Percentiles rank a stretch among this genome's conserved stretches.
Conservation (phyloP, 2,797 vertebrate genomes). For the Phyllotis vaccarum region DNA sequence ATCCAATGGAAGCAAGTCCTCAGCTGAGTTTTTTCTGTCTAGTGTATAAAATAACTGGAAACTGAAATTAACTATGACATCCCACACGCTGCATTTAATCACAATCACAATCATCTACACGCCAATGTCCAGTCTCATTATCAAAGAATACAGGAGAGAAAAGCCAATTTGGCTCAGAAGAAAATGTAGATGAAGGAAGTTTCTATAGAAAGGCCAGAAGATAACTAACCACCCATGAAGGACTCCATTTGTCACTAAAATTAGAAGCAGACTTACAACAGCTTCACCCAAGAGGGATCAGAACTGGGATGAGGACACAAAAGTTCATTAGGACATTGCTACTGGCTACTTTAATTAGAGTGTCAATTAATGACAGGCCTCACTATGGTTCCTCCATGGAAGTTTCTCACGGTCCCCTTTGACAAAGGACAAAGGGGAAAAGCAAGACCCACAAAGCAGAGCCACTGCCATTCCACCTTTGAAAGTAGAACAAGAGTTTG, state of each 20-base stretch:
- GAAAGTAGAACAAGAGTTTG: background rate
- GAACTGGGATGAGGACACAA: background rate
- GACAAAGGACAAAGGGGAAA: slow-evolving; percentile 49
- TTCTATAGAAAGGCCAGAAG: background rate
- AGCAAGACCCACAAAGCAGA: slow-evolving; percentile 28
- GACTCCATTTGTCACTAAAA: background rate
- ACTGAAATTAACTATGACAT: background rate
- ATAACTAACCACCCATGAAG: background rate
- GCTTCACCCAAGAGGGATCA: background rate
- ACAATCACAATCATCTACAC: slow-evolving; percentile 15
- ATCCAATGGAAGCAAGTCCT: no score
- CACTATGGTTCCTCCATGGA: slow-evolving; percentile 72
- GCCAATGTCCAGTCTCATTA: background rate
- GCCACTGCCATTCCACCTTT: background rate
- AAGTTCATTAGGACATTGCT: slow-evolving; percentile 48
- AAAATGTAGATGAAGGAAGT: background rate
- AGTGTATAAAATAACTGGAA: background rate
- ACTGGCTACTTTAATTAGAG: slow-evolving; percentile 82
- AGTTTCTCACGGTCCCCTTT: slow-evolving; percentile 71
- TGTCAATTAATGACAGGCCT: slow-evolving; percentile 82
- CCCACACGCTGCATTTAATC: background rate
- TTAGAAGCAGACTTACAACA: background rate
- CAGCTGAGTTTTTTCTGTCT: background rate
- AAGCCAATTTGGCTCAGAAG: background rate
- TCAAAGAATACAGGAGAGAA: slow-evolving; percentile 3